Conservation (phyloP, 1,140 invertebrate genomes). For the Zeugodacus cucurbitae region DNA sequence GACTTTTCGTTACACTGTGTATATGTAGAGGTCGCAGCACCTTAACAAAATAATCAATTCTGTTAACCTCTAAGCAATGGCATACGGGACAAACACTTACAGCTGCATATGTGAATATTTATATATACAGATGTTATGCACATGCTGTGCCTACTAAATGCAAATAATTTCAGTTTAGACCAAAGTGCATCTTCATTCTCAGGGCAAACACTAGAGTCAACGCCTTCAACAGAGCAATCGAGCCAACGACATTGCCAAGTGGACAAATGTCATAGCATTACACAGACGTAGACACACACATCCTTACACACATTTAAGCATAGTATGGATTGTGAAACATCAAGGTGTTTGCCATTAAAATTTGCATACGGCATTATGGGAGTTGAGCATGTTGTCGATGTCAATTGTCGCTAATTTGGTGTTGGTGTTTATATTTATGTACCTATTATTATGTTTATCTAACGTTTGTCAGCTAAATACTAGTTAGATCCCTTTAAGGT, state of each 20-base stretch:
- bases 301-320: neutral
- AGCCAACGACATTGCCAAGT: neutral
- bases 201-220: neutral
- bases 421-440: neutral
- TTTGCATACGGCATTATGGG: neutral
- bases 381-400: conserved; percentile 1
- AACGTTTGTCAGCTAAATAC: neutral
- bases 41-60: too few relatives aligned
- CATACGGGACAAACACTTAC: too few relatives aligned
- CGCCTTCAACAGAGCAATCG: neutral
- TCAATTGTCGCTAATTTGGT: conserved; percentile 25
- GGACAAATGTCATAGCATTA: conserved; percentile 7
- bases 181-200: neutral
- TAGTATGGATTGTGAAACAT: neutral
- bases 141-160: neutral
- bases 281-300: neutral
- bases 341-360: conserved; percentile 21
- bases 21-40: too few relatives aligned
- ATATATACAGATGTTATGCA: too few relatives aligned
- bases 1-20: too few relatives aligned
- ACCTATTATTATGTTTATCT: neutral
- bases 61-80: too few relatives aligned
- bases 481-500: neutral
- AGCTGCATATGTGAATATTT: too few relatives aligned
- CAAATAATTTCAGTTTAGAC: neutral